Percentiles rank a stretch among this genome's conserved stretches.
phyloP scores from a whole-genome alignment of 1,140 invertebrate genomes.

The Musca vetustissima region DNA sequence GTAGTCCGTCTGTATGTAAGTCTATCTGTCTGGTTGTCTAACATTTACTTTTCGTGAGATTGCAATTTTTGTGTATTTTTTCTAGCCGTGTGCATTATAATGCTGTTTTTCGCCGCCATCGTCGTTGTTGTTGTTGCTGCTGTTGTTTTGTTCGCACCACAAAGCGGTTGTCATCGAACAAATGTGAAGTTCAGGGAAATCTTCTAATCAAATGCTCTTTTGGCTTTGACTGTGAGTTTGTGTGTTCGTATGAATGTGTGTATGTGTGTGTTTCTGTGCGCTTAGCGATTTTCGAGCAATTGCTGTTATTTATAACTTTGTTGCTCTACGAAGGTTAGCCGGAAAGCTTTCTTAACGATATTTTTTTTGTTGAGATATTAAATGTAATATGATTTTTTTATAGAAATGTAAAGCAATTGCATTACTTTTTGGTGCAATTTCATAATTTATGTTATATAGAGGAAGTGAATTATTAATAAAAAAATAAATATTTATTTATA shows the following conservation, averaged over 20 bases:
- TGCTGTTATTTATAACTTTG: slow-evolving; percentile 8
- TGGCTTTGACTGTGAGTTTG: background rate
- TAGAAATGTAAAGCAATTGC: no score
- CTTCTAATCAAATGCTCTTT: slow-evolving; percentile 29
- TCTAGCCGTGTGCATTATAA: background rate
- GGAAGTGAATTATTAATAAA: no score
- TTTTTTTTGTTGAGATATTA: background rate
- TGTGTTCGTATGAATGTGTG: background rate
- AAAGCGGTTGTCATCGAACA: slow-evolving; percentile 20
- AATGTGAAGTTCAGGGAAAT: slow-evolving; percentile 33
- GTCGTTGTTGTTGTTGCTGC: slow-evolving; percentile 3
- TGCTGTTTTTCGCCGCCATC: no score
- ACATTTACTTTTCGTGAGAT: background rate
- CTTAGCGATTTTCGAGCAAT: slow-evolving; percentile 2
- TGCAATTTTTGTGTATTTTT: slow-evolving; percentile 12
- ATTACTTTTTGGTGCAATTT: no score
- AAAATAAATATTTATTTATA: no score
- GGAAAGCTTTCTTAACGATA: background rate
- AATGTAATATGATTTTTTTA: no score
- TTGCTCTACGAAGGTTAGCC: slow-evolving; percentile 21
- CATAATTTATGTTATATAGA: no score
- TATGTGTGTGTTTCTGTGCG: background rate
- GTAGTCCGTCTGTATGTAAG: background rate
- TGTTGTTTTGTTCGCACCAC: slow-evolving; percentile 14
- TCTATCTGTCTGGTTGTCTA: background rate